Evolutionary conservation across 2,113 vertebrate genomes (phyloP).

Genomic region (Leptosomus discolor): DNA sequence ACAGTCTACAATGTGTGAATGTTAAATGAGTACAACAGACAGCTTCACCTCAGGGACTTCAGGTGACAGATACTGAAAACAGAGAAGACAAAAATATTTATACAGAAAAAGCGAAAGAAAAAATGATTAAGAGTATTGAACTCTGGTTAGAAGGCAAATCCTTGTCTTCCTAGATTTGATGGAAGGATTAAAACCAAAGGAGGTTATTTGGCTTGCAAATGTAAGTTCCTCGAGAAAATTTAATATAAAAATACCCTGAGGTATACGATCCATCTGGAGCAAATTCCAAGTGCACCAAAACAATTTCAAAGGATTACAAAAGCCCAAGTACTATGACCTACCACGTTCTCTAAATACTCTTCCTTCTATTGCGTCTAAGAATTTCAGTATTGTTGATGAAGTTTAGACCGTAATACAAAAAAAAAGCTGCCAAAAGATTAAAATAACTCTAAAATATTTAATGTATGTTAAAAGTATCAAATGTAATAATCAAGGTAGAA

Average conservation of each 20-base stretch:
- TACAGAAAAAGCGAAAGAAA: background rate
- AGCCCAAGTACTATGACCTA: background rate
- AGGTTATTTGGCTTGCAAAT: background rate
- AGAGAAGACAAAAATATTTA: background rate
- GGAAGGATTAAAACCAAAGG: background rate
- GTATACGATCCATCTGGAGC: background rate
- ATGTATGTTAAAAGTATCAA: background rate
- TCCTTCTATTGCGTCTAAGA: background rate
- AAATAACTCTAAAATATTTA: background rate
- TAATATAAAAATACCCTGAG: background rate
- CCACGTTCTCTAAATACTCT: background rate
- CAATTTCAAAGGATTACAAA: background rate
- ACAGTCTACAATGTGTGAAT: background rate
- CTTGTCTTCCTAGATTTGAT: background rate
- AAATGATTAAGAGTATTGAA: fast-evolving
- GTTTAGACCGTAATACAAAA: background rate
- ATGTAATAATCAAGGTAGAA: background rate
- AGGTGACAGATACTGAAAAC: background rate
- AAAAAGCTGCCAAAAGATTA: background rate
- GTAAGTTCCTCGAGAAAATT: background rate
- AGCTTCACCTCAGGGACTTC: background rate
- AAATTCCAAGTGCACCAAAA: background rate
- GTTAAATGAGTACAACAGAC: background rate
- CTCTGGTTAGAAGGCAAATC: background rate
- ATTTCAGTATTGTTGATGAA: background rate